Percentiles rank a stretch among this genome's conserved stretches.
Conservation (phyloP, 1,140 invertebrate genomes). For the Lordiphosa collinella region DNA sequence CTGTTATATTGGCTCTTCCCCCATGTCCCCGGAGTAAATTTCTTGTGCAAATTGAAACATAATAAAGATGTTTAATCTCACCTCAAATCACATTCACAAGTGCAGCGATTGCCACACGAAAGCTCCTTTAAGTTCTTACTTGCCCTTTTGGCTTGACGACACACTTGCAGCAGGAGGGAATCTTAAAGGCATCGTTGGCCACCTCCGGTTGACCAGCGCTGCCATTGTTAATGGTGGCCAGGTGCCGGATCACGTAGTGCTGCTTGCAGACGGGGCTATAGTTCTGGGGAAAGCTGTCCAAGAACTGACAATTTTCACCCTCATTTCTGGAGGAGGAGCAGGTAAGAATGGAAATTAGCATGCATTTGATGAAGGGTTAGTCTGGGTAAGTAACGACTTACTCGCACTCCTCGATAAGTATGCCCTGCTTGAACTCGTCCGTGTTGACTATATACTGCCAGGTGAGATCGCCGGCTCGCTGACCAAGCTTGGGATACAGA, state of each 20-base stretch:
- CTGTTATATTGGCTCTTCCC: too few relatives aligned
- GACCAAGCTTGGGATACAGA: slow-evolving; percentile 53
- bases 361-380: neutral
- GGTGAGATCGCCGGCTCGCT: slow-evolving; percentile 33
- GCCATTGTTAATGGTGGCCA: slow-evolving; percentile 45
- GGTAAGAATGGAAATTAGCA: neutral
- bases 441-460: slow-evolving; percentile 74
- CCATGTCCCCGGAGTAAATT: slow-evolving; percentile 22
- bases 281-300: slow-evolving; percentile 79
- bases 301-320: slow-evolving; percentile 62
- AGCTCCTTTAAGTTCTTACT: slow-evolving; percentile 1
- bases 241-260: slow-evolving; percentile 80
- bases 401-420: slow-evolving; percentile 76
- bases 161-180: slow-evolving; percentile 85
- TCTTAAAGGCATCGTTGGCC: slow-evolving; percentile 78
- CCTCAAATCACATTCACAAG: slow-evolving; percentile 61
- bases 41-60: slow-evolving; percentile 15
- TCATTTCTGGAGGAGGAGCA: slow-evolving; percentile 36
- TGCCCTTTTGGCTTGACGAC: slow-evolving; percentile 63
- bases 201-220: slow-evolving; percentile 32
- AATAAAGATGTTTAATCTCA: slow-evolving; percentile 16
- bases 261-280: slow-evolving; percentile 83
- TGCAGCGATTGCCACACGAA: slow-evolving; percentile 14
- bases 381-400: slow-evolving; percentile 37
- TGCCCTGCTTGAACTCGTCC: slow-evolving; percentile 64